These are phyloP conservation scores for Vespertilio murinus DNA, from an alignment of 2,797 vertebrate species.

Conservation along the genomic window DNA sequence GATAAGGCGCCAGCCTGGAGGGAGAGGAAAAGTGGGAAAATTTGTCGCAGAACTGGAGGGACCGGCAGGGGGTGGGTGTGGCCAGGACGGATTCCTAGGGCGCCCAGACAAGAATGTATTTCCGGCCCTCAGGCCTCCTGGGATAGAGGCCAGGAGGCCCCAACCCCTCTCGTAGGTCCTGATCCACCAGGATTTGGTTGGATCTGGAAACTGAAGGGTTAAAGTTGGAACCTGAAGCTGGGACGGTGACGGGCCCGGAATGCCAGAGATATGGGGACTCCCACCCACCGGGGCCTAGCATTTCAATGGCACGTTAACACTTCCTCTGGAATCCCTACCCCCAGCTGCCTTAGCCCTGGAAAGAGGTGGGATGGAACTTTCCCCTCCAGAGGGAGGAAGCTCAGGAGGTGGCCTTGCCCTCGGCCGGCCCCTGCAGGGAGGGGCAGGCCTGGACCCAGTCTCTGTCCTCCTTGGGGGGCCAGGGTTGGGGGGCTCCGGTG, in stretches of 20 bases:
- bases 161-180: not conserved
- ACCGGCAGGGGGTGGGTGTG: fast-evolving
- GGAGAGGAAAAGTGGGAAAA: not conserved
- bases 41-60: not conserved
- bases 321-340: not conserved
- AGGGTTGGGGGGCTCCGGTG: not conserved
- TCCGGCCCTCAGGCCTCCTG: not conserved
- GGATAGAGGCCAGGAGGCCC: not conserved
- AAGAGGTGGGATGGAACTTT: not conserved
- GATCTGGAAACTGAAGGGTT: conserved; percentile 49
- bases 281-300: not conserved
- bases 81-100: not conserved
- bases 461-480: not conserved
- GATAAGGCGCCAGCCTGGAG: not conserved
- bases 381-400: not conserved
- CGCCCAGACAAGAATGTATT: too few relatives aligned
- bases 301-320: conserved; percentile 13
- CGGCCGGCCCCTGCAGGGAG: not conserved
- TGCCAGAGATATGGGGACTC: not conserved
- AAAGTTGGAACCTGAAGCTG: not conserved
- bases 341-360: fast-evolving
- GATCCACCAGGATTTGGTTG: not conserved
- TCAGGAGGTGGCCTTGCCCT: not conserved
- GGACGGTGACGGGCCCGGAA: not conserved
- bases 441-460: not conserved